Evolutionary conservation across 2,113 vertebrate species (phyloP), one percentile per base, ranked within the genome.

Genomic region (Tylochromis polylepis): DNA sequence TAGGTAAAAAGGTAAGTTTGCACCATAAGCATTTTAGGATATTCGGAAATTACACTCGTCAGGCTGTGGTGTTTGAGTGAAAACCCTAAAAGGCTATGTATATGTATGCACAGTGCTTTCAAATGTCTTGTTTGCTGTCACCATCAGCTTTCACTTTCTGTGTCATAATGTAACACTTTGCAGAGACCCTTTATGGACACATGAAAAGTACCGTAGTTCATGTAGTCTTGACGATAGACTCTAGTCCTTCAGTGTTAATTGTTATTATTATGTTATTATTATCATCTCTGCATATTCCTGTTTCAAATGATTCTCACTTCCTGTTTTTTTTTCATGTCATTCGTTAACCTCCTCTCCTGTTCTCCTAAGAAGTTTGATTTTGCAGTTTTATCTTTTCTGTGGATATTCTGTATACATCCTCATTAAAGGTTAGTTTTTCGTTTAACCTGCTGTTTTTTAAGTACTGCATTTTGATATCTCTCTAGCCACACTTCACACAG

Each of bases 381-480:
- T 59, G 57, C 14, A 29, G 57, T 59, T 59, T 59, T 59, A 0
- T 59, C 3, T 29, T 59, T 59, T 9, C 57, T 58, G 56, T 58
- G 56, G 56, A 0, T 27, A 58, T 27, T 58, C 22, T 59, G 14
- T 27, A 59, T 27, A 59, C 57, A 29, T 59, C 57, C 57, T 59
- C 9, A 59, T 59, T 31, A 59, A 59, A 31, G 57, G 57, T 29
- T 59, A 0, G 1, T 29, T 59, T 59, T 59, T 4, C 16, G 57
- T 18, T 59, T 18, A 60, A 60, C 27, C 58, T 60, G 58, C 1
- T 60, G 58, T 31, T 31, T 60, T 29, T 6, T 31, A 60, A 60
- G 0, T 31, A 27, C 27, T 60, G 58, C 0, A 3, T 31, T 3
- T 0, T 31, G 18, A 18, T 31, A 10, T 31, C 27, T 10, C 58